A percentile compares a stretch with the other conserved stretches of the same genome.
These are phyloP conservation scores for Orthosia cruda DNA, from an alignment of 2,888 invertebrate genomes.

Conservation along the genomic window DNA sequence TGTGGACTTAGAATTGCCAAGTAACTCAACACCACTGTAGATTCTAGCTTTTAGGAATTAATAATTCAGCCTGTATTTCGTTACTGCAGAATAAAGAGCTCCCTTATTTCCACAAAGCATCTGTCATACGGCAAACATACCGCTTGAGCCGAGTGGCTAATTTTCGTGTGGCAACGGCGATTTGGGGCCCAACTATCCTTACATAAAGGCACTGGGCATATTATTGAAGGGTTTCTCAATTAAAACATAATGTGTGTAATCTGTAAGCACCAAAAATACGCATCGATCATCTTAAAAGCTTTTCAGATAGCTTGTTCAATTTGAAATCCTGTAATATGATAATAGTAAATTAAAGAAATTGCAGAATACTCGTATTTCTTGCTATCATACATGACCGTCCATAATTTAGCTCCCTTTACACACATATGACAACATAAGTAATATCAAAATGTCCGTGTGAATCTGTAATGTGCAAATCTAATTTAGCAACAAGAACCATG, in stretches of 20 bases:
- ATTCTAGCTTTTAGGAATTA: background rate
- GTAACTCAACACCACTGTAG: background rate
- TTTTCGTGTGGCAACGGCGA: no score
- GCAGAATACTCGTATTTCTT: background rate
- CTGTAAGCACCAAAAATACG: no score
- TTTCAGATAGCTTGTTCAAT: no score
- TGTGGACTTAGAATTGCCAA: background rate
- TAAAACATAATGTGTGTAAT: no score
- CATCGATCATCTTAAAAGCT: no score
- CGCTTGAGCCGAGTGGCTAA: background rate
- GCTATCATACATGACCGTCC: no score
- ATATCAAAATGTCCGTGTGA: slow-evolving; percentile 6
- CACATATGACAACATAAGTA: slow-evolving; percentile 1
- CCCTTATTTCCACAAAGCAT: background rate
- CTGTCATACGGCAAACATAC: background rate
- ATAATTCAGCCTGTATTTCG: background rate
- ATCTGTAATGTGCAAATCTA: background rate
- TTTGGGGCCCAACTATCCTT: background rate
- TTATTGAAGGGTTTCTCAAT: no score
- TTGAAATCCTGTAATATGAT: no score
- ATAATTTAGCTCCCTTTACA: background rate
- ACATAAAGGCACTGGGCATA: background rate
- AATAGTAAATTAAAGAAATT: background rate
- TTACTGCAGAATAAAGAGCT: background rate
- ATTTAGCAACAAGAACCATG: slow-evolving; percentile 35